Evolutionary conservation across 2,113 vertebrate species (phyloP), one percentile per base, ranked within the genome.

Genomic region (Peromyscus californicus): DNA sequence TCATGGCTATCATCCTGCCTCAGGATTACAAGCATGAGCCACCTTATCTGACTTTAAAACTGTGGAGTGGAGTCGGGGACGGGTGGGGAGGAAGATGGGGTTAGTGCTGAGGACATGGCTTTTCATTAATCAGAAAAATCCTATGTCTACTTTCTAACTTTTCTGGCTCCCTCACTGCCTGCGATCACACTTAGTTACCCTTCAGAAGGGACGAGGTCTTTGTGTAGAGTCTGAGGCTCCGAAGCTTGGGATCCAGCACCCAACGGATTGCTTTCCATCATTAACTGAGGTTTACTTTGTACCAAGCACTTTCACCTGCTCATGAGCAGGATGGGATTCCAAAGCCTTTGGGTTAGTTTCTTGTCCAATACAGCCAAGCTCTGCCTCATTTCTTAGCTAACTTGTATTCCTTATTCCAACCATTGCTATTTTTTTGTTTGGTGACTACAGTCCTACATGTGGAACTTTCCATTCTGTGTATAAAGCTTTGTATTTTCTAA

Each of bases 401-500:
- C 31, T 69, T 48, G 67, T 63, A 82, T 26, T 94, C 26, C 48
- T 92, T 93, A 90, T 92, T 45, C 24, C 78, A 67, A 92, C 67
- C 45, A 54, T 59, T 95, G 26, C 51, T 69, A 5, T 12, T 42
- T 75, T 89, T 95, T 95, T 91, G 59, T 90, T 91, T 96, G 83
- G 63, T 95, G 17, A 93, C 69, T 94, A 63, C 54, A 91, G 15
- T 80, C 78, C 65, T 93, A 94, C 94, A 89, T 93, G 45, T 45
- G 76, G 80, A 95, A 94, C 7, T 91, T 31, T 91, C 84, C 59
- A 87, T 89, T 89, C 22, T 94, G 9, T 87, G 39, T 3, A 36
- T 89, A 89, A 96, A 65, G 13, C 59, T 93, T 96, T 95, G 31
- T 88, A 78, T 63, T 61, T 94, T 94, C 79, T 61, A 51, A 80